These are phyloP conservation scores for Odobenus rosmarus DNA, from an alignment of 2,113 vertebrate genomes.

Conservation along the genomic window DNA sequence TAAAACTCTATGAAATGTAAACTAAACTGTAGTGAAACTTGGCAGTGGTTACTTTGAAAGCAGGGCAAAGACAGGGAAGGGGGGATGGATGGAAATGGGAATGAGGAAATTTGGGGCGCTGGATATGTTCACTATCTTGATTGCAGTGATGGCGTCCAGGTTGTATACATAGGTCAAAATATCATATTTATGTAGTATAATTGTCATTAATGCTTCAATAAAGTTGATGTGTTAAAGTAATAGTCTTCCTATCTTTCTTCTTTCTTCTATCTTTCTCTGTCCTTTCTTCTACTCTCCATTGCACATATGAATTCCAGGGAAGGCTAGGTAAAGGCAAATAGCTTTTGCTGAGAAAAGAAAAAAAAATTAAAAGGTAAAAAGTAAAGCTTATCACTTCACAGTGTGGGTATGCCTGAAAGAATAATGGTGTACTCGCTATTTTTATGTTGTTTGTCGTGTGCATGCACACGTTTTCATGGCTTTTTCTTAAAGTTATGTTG, in stretches of 20 bases:
- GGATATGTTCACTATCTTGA: neutral
- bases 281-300: neutral
- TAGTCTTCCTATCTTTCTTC: neutral
- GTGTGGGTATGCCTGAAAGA: neutral
- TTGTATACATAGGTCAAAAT: neutral
- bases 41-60: neutral
- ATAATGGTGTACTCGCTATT: neutral
- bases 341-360: neutral
- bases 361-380: neutral
- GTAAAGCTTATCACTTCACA: neutral
- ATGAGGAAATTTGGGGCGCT: neutral
- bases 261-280: neutral
- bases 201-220: neutral
- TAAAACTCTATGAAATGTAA: neutral
- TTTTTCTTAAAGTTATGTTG: neutral
- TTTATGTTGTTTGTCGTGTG: neutral
- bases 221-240: neutral
- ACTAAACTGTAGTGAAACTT: neutral
- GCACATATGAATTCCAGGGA: neutral
- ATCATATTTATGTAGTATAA: neutral
- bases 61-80: neutral
- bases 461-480: neutral
- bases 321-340: neutral
- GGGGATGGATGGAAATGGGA: neutral
- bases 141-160: neutral